These are phyloP conservation scores for Chalcosyrphus nemorum DNA, from an alignment of 2,888 invertebrate species.

Conservation along the genomic window DNA sequence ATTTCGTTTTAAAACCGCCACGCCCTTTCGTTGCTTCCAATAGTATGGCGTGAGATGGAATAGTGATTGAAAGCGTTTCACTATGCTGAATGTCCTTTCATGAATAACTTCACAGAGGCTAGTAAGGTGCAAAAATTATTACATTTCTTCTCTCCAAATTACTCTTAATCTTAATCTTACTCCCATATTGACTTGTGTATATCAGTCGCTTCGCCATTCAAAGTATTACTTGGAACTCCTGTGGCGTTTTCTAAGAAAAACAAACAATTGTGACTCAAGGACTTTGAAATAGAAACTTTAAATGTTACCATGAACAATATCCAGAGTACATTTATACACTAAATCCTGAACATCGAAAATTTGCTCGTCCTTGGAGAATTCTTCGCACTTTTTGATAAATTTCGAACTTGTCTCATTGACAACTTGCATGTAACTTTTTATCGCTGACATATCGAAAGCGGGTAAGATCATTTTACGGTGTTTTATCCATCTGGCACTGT, in stretches of 20 bases:
- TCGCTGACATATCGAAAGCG: constrained; percentile 80
- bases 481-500: constrained; percentile 82
- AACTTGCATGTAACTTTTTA: constrained; percentile 78
- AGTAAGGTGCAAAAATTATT: background rate
- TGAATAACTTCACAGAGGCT: constrained; percentile 73
- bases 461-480: constrained; percentile 83
- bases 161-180: constrained; percentile 1
- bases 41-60: constrained; percentile 82
- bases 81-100: constrained; percentile 72
- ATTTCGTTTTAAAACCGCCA: constrained; percentile 3
- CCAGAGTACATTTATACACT: constrained; percentile 82
- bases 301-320: constrained; percentile 80
- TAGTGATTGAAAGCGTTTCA: constrained; percentile 73
- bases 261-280: constrained; percentile 72
- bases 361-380: constrained; percentile 68
- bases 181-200: constrained; percentile 77
- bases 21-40: constrained; percentile 79
- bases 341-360: constrained; percentile 83
- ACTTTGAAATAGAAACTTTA: constrained; percentile 48
- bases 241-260: constrained; percentile 78
- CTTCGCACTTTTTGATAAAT: constrained; percentile 80
- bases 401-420: constrained; percentile 82
- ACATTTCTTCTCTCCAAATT: background rate
- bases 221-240: constrained; percentile 75
- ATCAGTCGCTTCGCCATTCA: constrained; percentile 75